Evolutionary conservation across 2,888 invertebrate genomes (phyloP), one percentile per base, ranked within the genome.

Genomic region (Argyra leucocephala): DNA sequence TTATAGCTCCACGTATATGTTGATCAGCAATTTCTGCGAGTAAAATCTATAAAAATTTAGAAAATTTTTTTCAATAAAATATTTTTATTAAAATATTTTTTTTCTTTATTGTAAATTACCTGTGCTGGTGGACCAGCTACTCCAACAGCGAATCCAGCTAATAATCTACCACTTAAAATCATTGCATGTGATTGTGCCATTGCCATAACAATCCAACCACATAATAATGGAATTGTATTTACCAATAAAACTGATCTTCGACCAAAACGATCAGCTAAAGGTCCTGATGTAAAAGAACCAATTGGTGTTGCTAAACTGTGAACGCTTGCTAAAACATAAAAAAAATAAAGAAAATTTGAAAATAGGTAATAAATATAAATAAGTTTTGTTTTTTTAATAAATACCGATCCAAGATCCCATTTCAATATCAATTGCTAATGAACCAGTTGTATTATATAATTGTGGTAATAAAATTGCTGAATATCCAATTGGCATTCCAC

Each of bases 381-480:
- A 48, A 31, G 2, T n/a, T 10, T 31, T 10, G 18, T 48, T 48
- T 58, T n/a, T 48, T 22, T 21, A 22, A 18, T n/a, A 66, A 74
- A 72, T 69, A 80, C 80, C 78, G 69, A 90, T 89, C 90, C 90
- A 90, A 0, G 90, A 90, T 62, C 89, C 89, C 78, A 86, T 85
- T 67, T 87, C 87, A 21, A 86, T 83, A 71, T 88, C 86, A 68
- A 88, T 86, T 69, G 82, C 81, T 81, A 84, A 82, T 63, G 82
- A 81, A 70, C 81, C 83, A 74, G 87, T 87, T 67, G 82, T 81
- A 21, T 77, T 76, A 65, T 84, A 81, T 21, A 90, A 81, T 74
- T 90, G 89, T 0, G 90, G 90, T 65, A 90, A 77, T n/a, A 90
- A 82, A 24, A 90, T 84, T 0, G 90, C 89, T 3, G 90, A 90